These are phyloP conservation scores for Alouatta palliata DNA, from an alignment of 2,113 vertebrate genomes.

Conservation along the genomic window DNA sequence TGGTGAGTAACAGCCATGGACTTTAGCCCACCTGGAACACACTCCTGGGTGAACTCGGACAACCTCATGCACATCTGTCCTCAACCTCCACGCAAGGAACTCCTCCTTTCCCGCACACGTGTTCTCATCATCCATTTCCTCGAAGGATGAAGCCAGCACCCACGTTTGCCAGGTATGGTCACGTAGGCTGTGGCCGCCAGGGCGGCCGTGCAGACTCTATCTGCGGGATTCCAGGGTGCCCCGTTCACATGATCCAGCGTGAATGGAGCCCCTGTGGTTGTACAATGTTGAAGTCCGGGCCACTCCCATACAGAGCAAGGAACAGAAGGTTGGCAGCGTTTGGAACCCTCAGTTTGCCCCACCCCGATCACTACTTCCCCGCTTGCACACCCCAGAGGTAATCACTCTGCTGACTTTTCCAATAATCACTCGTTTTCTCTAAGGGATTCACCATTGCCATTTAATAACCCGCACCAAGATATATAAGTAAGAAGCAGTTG, in stretches of 20 bases:
- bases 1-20: not conserved
- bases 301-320: not conserved
- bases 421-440: not conserved
- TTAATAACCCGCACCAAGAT: not conserved
- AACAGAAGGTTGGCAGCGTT: not conserved
- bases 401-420: not conserved
- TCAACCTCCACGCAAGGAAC: not conserved
- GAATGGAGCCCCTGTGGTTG: fast-evolving
- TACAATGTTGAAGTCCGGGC: too few species aligned
- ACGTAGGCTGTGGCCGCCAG: fast-evolving
- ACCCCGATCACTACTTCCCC: too few species aligned
- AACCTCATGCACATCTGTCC: not conserved
- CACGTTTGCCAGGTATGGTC: fast-evolving
- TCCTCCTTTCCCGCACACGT: not conserved
- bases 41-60: not conserved
- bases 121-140: not conserved
- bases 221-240: not conserved
- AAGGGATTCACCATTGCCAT: not conserved
- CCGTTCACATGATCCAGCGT: fast-evolving
- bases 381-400: not conserved
- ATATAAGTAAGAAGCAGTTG: not conserved
- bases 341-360: too few species aligned
- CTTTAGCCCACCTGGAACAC: not conserved
- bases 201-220: not conserved
- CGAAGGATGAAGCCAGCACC: not conserved